These are phyloP conservation scores for Ophion slaviceki DNA, from an alignment of 2,888 invertebrate species.

Conservation along the genomic window DNA sequence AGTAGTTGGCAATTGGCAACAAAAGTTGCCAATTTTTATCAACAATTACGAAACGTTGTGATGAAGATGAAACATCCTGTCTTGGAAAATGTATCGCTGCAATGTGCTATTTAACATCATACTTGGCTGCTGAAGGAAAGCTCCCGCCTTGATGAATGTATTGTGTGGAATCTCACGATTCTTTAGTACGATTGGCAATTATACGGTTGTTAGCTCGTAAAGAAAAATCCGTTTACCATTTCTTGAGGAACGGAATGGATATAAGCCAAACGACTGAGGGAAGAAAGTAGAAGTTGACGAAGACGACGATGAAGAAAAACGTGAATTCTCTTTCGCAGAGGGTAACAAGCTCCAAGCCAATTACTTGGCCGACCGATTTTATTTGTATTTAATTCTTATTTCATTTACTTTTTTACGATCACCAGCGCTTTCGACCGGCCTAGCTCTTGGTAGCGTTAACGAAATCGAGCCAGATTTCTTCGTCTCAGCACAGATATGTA, in stretches of 20 bases:
- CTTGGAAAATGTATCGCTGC: too few species aligned
- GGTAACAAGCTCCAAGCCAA: slow-evolving; percentile 77
- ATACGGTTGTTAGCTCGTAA: neutral
- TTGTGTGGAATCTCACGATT: neutral
- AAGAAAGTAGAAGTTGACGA: slow-evolving; percentile 48
- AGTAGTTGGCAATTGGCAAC: too few species aligned
- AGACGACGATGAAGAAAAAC: slow-evolving; percentile 62
- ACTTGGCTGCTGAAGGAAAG: too few species aligned
- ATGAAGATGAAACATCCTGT: too few species aligned
- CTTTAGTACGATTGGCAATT: slow-evolving; percentile 11
- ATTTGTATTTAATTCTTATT: slow-evolving; percentile 84
- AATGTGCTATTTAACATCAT: too few species aligned
- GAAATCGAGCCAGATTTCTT: slow-evolving; percentile 78
- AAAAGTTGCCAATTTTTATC: too few species aligned
- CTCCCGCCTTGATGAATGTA: too few species aligned
- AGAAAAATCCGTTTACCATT: slow-evolving; percentile 69
- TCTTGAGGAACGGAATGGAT: slow-evolving; percentile 25
- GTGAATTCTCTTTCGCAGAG: slow-evolving; percentile 67
- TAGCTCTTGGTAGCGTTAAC: slow-evolving; percentile 72
- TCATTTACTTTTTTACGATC: slow-evolving; percentile 83
- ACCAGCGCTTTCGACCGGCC: slow-evolving; percentile 54
- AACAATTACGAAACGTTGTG: too few species aligned
- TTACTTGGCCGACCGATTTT: slow-evolving; percentile 83
- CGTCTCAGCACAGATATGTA: slow-evolving; percentile 71
- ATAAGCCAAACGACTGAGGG: neutral